Conservation (phyloP, 1,140 invertebrate species). For the Lordiphosa clarofinis region DNA sequence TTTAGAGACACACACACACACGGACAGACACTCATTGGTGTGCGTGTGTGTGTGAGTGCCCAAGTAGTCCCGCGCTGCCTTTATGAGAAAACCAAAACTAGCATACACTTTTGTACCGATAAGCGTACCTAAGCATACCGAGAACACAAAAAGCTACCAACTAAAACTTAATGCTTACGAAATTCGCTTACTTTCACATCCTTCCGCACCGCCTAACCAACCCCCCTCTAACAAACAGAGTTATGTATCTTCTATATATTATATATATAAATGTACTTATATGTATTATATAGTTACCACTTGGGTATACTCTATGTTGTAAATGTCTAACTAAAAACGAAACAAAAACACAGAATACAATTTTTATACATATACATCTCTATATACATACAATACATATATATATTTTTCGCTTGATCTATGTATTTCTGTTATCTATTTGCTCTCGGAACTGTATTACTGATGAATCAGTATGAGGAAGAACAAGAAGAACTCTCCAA, state of each 20-base stretch:
- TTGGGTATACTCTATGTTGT: constrained; percentile 56
- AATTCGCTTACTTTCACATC: constrained; percentile 17
- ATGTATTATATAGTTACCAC: constrained; percentile 64
- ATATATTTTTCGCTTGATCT: constrained; percentile 15
- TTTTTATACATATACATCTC: constrained; percentile 38
- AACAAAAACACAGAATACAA: constrained; percentile 20
- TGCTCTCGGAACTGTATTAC: constrained; percentile 13
- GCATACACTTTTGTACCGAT: constrained; percentile 72
- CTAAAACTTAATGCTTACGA: constrained; percentile 20
- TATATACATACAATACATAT: constrained; percentile 45
- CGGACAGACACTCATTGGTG: constrained; percentile 20
- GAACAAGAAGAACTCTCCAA: constrained; percentile 30
- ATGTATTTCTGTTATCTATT: constrained; percentile 45
- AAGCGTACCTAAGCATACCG: constrained; percentile 57
- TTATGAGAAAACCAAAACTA: constrained; percentile 41
- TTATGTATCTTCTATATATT: constrained; percentile 38
- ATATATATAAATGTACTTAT: constrained; percentile 43
- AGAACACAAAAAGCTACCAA: constrained; percentile 26
- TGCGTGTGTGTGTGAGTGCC: constrained; percentile 58
- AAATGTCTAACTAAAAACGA: constrained; percentile 49
- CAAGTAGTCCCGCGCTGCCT: constrained; percentile 72
- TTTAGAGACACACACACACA: constrained; percentile 52
- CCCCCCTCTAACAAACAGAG: too few species aligned
- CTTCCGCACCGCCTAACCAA: too few species aligned
- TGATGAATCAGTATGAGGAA: background rate